Evolutionary conservation across 2,888 invertebrate species (phyloP).

Genomic region (Hirudinaria manillensis): DNA sequence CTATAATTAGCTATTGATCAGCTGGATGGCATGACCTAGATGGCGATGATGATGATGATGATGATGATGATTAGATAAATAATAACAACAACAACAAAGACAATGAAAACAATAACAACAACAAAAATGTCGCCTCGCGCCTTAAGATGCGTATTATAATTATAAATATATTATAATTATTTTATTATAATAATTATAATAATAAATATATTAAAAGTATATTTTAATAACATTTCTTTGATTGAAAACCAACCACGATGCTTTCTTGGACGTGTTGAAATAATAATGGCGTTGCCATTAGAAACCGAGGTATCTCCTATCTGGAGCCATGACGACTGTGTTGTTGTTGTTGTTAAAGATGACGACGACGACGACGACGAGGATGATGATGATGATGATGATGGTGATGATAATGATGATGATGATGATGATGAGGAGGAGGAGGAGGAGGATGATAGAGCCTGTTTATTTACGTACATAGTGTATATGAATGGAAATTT

Average conservation of each 20-base stretch:
- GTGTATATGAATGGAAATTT: no score
- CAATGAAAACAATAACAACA: neutral
- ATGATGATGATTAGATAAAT: neutral
- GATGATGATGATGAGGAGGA: conserved; percentile 26
- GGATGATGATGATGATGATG: conserved; percentile 18
- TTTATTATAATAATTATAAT: conserved; percentile 11
- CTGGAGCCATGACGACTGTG: conserved; percentile 25
- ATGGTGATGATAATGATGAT: conserved; percentile 24
- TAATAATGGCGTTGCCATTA: conserved; percentile 26
- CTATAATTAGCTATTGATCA: no score
- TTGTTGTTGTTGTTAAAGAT: conserved; percentile 15
- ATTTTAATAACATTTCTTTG: conserved; percentile 14
- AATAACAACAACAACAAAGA: neutral
- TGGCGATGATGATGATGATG: neutral
- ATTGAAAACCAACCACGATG: no score
- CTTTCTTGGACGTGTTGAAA: no score
- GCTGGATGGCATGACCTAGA: no score
- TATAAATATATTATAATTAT: neutral
- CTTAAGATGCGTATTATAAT: neutral
- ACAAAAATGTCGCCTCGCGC: neutral
- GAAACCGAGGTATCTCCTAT: no score
- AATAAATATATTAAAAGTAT: neutral
- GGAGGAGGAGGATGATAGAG: conserved; percentile 30
- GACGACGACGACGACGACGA: conserved; percentile 1
- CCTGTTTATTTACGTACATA: no score